Base-by-base conservation (phyloP, 1,140 invertebrate species). In the Ceratitis capitata region DNA sequence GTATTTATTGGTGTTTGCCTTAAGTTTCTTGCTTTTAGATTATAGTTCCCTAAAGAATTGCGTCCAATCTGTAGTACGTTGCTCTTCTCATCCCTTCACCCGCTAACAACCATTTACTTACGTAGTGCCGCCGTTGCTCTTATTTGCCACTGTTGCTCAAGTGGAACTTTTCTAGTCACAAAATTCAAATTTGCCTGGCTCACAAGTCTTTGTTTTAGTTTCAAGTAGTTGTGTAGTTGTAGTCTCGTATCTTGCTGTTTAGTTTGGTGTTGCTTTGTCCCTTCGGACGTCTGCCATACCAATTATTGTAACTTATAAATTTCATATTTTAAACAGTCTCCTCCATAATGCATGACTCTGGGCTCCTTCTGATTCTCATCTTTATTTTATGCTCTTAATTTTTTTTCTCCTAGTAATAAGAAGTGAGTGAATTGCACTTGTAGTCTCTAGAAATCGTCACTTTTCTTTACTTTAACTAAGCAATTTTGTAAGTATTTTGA, bases 1-100 rank as follows among this genome's bases (percentile, higher is more conserved):
- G 39, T 78, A 78, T 78, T 78, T 78, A 78, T 78, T 78, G 69
- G 69, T 78, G 69, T 78, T 78, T 78, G 69, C 39, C 69, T 45
- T 78, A 45, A 78, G 69, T 78, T 78, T 78, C 39, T 42, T 19
- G 69, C 69, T 47, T 32, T 19, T 45, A 78, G 69, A 78, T 78
- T 78, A 47, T 78, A 23, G 10, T 78, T 45, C 69, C n/a, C 69
- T 45, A 7, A 78, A 78, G 69, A 47, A 78, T 78, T 39, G 39
- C 69, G n/a, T 78, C 69, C 69, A 78, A 78, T 47, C 39, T 78
- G 69, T 19, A 39, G 2, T 61, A 29, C 32, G 14, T 26, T 61
- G 3, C 29, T 16, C 2, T 14, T 39, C 19, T 10, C 19, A 19
- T 16, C 16, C 7, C 1, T 3, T 42, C 39, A 1, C 6, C 39